Base-by-base conservation (phyloP, 2,888 invertebrate genomes). In the Tenthredo notha region DNA sequence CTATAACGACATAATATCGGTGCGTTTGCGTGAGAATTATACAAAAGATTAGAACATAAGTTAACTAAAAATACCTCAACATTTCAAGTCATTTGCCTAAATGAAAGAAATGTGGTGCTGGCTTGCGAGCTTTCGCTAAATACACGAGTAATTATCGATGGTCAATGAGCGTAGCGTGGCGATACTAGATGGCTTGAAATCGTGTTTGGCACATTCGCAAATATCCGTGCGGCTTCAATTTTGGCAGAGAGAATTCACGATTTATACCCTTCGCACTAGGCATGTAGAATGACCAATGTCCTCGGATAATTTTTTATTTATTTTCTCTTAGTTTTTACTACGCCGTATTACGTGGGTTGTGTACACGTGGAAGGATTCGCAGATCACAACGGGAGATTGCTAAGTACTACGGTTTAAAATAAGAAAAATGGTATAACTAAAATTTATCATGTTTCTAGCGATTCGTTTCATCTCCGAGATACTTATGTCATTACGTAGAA, bases 191-290 rank as follows among this genome's bases (percentile, higher is more conserved):
- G 80, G 25, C 37, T 65, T 12, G n/a, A 25, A 29, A 58, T 80
- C 58, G 80, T 65, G 61, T 80, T 80, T 80, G 80, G 80, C 80
- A 80, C 58, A 40, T 25, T 61, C 25, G 80, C 80, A 80, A 80
- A 80, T 80, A 80, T 61, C 40, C 58, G 77, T 33, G 50, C 7
- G 40, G 80, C 40, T 65, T 58, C 7, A 80, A 25, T 37, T 80
- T 80, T 80, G 61, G 80, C 80, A 61, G 40, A 58, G 61, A 40
- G 25, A 37, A 33, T 9, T 80, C 61, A 40, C 80, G 43, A 80
- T 80, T 80, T 80, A 80, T 80, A 61, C 37, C 61, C 15, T 61
- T 40, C 61, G 37, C 37, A 40, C 80, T 21, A 40, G 21, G 58
- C 80, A 12, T 61, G 33, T 29, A n/a, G 40, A 25, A 80, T 40